These are phyloP conservation scores for Acanthosepion lycidas DNA, from an alignment of 2,888 invertebrate genomes.

Conservation along the genomic window DNA sequence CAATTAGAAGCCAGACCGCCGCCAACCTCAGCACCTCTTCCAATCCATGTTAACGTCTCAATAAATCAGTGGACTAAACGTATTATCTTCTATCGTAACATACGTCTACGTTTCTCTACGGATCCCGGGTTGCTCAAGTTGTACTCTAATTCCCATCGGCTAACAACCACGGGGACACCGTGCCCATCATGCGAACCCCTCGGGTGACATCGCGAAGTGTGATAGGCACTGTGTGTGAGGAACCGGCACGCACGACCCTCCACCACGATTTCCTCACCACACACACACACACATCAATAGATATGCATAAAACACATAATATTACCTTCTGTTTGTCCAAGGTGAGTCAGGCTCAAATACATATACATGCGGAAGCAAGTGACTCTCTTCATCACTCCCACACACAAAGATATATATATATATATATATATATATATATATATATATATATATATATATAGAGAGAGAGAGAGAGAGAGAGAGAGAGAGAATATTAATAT, in stretches of 20 bases:
- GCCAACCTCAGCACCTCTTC: slow-evolving; percentile 18
- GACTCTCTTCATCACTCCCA: too few relatives aligned
- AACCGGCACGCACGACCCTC: not conserved
- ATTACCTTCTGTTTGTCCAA: not conserved
- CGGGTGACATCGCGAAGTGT: slow-evolving; percentile 13
- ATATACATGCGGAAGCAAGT: not conserved
- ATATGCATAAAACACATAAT: not conserved
- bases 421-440: too few relatives aligned
- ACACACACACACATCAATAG: not conserved
- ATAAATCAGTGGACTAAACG: slow-evolving; percentile 1
- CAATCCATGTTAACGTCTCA: slow-evolving; percentile 2
- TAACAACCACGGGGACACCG: not conserved
- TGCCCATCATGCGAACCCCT: not conserved
- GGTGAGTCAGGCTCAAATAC: not conserved
- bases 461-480: too few relatives aligned
- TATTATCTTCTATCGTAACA: not conserved
- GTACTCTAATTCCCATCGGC: not conserved
- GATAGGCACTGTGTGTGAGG: not conserved
- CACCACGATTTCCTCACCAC: not conserved
- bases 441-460: too few relatives aligned
- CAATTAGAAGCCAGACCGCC: not conserved
- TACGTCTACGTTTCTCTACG: not conserved
- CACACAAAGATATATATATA: too few relatives aligned
- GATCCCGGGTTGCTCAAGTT: slow-evolving; percentile 20
- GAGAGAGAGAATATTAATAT: too few relatives aligned